Conservation (phyloP, 2,113 vertebrate genomes). For the Pachycephala philippinensis region DNA sequence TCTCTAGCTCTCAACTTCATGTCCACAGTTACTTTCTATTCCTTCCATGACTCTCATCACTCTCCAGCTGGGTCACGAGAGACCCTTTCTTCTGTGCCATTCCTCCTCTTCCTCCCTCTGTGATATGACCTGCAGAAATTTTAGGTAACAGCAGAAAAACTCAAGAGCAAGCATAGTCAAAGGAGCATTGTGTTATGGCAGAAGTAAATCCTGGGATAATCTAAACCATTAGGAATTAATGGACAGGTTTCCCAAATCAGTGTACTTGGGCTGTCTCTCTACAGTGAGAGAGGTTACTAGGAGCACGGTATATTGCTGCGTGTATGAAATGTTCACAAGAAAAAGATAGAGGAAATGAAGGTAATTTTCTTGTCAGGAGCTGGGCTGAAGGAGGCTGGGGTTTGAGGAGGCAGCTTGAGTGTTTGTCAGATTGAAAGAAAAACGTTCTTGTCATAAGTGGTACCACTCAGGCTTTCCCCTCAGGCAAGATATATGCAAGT, state of each 20-base stretch:
- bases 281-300: neutral
- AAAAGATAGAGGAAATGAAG: neutral
- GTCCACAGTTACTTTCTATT: neutral
- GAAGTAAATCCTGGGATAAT: neutral
- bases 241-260: neutral
- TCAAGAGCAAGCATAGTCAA: neutral
- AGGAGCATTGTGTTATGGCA: neutral
- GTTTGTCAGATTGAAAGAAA: neutral
- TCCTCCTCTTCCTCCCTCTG: neutral
- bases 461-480: neutral
- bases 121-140: neutral
- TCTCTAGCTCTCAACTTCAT: neutral
- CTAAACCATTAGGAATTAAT: neutral
- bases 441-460: neutral
- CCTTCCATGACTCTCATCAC: neutral
- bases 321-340: neutral
- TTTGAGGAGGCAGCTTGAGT: neutral
- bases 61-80: neutral
- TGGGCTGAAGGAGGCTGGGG: neutral
- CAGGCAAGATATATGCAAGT: neutral
- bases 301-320: neutral
- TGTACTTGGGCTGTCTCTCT: neutral
- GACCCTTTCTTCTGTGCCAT: neutral
- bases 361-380: neutral
- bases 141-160: neutral